Evolutionary conservation across 2,888 invertebrate species (phyloP).

Genomic region (Stenodera caucasica): DNA sequence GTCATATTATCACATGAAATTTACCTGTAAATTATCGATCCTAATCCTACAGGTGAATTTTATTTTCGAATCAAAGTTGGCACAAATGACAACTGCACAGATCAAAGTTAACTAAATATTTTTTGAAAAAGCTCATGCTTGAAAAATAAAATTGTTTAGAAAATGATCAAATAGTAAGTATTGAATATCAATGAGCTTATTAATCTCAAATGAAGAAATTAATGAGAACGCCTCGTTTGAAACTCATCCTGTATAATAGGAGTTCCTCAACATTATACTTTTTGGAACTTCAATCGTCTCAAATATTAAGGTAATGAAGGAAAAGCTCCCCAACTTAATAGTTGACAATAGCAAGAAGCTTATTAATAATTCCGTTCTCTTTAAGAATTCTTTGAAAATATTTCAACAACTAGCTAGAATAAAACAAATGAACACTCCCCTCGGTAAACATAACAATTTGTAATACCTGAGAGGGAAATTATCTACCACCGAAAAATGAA

Average conservation of each 20-base stretch:
- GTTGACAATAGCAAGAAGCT: constrained; percentile 24
- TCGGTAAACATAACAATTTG: constrained; percentile 34
- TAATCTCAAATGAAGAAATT: too few species aligned
- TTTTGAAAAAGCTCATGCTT: too few species aligned
- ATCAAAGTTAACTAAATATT: too few species aligned
- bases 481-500: constrained; percentile 18
- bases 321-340: constrained; percentile 9
- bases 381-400: constrained; percentile 25
- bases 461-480: constrained; percentile 37
- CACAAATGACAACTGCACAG: too few species aligned
- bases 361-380: constrained; percentile 32
- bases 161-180: too few species aligned
- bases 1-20: not conserved
- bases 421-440: constrained; percentile 22
- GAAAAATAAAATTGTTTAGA: too few species aligned
- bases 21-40: not conserved
- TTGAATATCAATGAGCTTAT: too few species aligned
- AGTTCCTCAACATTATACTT: too few species aligned
- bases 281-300: not conserved
- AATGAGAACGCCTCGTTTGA: too few species aligned
- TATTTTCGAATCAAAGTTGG: too few species aligned
- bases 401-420: constrained; percentile 25
- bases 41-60: too few species aligned
- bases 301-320: not conserved
- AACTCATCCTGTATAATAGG: too few species aligned